These are phyloP conservation scores for Ctenosaura bakeri DNA, from an alignment of 2,797 vertebrate species.

Conservation along the genomic window DNA sequence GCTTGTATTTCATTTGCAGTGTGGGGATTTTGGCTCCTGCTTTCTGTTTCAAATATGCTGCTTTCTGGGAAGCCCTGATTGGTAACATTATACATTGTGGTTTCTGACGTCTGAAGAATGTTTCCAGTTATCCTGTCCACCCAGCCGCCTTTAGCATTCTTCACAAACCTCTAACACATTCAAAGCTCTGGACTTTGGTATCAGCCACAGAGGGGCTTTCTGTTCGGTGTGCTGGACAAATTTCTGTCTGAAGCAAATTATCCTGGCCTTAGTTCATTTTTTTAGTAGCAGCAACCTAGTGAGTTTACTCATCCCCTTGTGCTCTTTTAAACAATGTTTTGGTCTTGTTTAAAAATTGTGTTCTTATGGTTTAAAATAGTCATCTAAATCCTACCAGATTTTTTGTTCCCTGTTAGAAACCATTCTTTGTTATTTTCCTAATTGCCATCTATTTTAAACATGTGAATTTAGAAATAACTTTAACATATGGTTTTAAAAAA, in stretches of 20 bases:
- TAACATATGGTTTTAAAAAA: too few relatives aligned
- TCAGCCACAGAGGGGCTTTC: neutral
- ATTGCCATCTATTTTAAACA: neutral
- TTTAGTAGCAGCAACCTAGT: slow-evolving; percentile 12
- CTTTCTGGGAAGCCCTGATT: slow-evolving; percentile 66
- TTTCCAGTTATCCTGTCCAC: slow-evolving; percentile 44
- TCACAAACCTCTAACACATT: neutral
- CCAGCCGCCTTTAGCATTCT: slow-evolving; percentile 42
- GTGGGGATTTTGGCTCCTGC: slow-evolving; percentile 51
- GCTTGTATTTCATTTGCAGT: slow-evolving; percentile 65
- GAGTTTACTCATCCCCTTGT: neutral
- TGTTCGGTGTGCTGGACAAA: slow-evolving; percentile 17
- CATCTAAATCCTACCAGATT: slow-evolving; percentile 7
- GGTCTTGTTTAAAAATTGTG: neutral
- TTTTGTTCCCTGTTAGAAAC: neutral
- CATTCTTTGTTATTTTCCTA: neutral
- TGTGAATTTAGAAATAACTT: neutral
- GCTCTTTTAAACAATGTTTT: neutral
- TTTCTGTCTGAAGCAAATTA: slow-evolving; percentile 32
- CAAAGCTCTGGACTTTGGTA: neutral
- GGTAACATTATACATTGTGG: slow-evolving; percentile 44
- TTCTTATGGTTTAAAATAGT: slow-evolving; percentile 20
- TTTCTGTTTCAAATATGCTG: slow-evolving; percentile 37
- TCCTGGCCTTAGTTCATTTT: neutral
- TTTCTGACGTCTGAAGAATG: slow-evolving; percentile 32